Conservation (phyloP, 2,113 vertebrate species). For the Acanthisitta chloris region DNA sequence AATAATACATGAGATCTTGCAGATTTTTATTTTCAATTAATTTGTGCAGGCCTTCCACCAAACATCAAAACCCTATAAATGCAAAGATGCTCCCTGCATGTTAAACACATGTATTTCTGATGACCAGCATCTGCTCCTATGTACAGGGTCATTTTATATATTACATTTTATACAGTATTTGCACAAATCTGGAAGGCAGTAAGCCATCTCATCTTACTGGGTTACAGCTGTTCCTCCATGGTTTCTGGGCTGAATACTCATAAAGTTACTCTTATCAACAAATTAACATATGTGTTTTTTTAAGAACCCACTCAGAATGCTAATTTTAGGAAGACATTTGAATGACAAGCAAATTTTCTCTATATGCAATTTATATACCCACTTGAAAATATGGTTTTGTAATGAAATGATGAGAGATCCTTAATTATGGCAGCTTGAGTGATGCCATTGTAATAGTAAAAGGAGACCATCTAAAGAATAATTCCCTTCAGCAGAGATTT, state of each 20-base stretch:
- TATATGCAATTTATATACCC: conserved; percentile 18
- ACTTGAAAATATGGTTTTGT: conserved; percentile 62
- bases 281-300: conserved; percentile 28
- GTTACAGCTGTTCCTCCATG: conserved; percentile 18
- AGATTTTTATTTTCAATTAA: not conserved
- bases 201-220: not conserved
- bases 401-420: conserved; percentile 60
- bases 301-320: conserved; percentile 12
- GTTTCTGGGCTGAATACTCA: conserved; percentile 39
- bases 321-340: conserved; percentile 55
- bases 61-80: not conserved
- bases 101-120: not conserved
- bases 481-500: conserved; percentile 40
- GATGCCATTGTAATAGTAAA: not conserved
- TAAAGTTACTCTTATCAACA: not conserved
- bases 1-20: not conserved
- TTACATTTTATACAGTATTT: not conserved
- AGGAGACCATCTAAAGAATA: conserved; percentile 30
- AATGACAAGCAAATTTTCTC: not conserved
- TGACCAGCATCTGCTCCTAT: not conserved
- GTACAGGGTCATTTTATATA: not conserved
- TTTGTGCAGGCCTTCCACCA: not conserved
- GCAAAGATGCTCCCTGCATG: not conserved
- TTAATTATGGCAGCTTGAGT: conserved; percentile 63
- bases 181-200: not conserved